phyloP scores from a whole-genome alignment of 2,888 invertebrate genomes.

The Tricholauxania praeusta region DNA sequence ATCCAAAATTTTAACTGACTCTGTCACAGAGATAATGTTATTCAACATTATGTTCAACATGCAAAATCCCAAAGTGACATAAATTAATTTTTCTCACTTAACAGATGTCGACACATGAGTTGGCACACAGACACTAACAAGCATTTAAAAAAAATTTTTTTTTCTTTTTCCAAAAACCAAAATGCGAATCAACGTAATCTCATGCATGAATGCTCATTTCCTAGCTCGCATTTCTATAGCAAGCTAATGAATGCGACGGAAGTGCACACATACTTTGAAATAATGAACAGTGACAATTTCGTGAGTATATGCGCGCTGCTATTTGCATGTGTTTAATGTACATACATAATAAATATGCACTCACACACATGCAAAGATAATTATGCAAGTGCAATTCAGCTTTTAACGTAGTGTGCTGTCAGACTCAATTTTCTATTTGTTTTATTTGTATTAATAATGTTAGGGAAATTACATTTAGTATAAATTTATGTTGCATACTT shows the following conservation, averaged over 20 bases:
- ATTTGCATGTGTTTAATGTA: neutral
- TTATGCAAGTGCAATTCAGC: neutral
- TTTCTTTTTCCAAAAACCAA: neutral
- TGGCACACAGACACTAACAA: neutral
- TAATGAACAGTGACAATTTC: neutral
- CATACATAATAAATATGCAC: neutral
- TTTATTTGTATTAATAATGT: neutral
- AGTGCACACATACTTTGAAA: too few relatives aligned
- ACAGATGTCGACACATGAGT: neutral
- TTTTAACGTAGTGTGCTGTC: neutral
- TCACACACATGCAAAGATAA: neutral
- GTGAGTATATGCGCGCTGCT: neutral
- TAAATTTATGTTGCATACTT: neutral
- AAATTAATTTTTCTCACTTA: constrained; percentile 10
- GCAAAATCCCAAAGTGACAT: neutral
- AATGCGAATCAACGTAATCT: constrained; percentile 6
- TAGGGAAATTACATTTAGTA: neutral
- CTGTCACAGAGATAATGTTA: too few relatives aligned
- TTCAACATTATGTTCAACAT: too few relatives aligned
- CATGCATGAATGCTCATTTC: neutral
- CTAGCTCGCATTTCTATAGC: neutral
- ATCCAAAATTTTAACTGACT: too few relatives aligned
- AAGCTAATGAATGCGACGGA: constrained; percentile 11
- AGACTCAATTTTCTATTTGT: neutral
- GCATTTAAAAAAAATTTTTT: too few relatives aligned